A percentile compares a stretch with the other conserved stretches of the same genome.
These are phyloP conservation scores for Charaxes varanes DNA, from an alignment of 1,140 invertebrate species.

Conservation along the genomic window DNA sequence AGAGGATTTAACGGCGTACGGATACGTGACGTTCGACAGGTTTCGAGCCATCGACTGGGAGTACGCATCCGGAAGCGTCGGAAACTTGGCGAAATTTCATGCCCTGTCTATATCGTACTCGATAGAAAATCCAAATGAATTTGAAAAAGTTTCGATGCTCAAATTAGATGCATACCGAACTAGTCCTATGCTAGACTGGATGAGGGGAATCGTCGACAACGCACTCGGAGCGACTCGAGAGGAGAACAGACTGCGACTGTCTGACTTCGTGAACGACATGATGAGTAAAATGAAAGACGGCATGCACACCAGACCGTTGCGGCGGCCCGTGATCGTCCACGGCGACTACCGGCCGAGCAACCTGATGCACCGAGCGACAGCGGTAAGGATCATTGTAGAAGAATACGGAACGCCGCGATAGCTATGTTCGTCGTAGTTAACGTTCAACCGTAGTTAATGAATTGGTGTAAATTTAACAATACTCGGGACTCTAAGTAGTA, in stretches of 20 bases:
- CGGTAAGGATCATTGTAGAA: conserved; percentile 19
- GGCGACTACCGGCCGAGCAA: conserved; percentile 42
- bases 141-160: conserved; percentile 14
- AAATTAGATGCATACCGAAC: conserved; percentile 2
- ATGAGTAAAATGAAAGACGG: neutral
- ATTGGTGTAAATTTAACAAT: too few relatives aligned
- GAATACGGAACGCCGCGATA: too few relatives aligned
- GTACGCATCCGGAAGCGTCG: conserved; percentile 30
- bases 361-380: conserved; percentile 27
- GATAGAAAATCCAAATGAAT: conserved; percentile 27
- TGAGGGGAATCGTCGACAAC: conserved; percentile 13
- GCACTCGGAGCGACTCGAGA: conserved; percentile 18
- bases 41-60: conserved; percentile 39
- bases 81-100: conserved; percentile 42
- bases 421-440: too few relatives aligned
- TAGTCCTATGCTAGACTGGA: neutral
- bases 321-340: conserved; percentile 25
- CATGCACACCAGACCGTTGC: conserved; percentile 9
- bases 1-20: conserved; percentile 33
- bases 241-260: conserved; percentile 19
- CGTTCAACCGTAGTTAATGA: too few relatives aligned
- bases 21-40: conserved; percentile 33
- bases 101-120: conserved; percentile 36
- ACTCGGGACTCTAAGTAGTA: too few relatives aligned
- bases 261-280: conserved; percentile 10